Evolutionary conservation across 2,113 vertebrate species (phyloP), one percentile per base, ranked within the genome.

Genomic region (Glaucomys volans): DNA sequence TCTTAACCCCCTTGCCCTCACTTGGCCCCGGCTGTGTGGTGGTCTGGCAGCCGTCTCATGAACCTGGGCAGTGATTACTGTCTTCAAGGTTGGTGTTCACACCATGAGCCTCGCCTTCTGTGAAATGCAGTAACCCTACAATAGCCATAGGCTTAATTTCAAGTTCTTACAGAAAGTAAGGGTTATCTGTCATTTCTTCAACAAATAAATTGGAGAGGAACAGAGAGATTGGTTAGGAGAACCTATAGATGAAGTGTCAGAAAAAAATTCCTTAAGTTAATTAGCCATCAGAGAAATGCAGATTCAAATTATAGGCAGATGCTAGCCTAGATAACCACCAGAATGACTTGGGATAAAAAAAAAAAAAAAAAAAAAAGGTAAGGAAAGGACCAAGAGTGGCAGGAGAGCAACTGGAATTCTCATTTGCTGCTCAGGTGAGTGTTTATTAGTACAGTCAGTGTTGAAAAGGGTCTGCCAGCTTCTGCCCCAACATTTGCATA

Each of bases 261-360:
- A 87, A 83, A 40, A 59, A 64, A 86, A 85, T 66, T 35, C 76
- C 67, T 94, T 74, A 47, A 64, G 69, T 72, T 80, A 44, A 54
- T 88, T 77, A 86, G 77, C 30, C 62, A 32, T 50, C 26, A 75
- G 80, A 37, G 37, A 96, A 92, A 71, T 37, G 37, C 40, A 91
- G 37, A 75, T 80, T 71, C 66, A 59, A 1, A 57, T 85, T 83
- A 40, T 42, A 94, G 32, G 42, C 59, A 85, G 52, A 42, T 67
- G 47, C 47, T 32, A 32, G 30, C 1, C 8, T 35, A 74, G 81
- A 37, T 66, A 47, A 6, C 44, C 50, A 77, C 26, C 40, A 37
- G 64, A 35, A 72, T 16, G 35, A 30, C 57, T 84, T 87, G 16
- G 24, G 57, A 62, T 8, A 74, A 2, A 2, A 47, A 47, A 47